Evolutionary conservation across 1,140 invertebrate species (phyloP), one percentile per base, ranked within the genome.

Genomic region (Sycophila sp.): DNA sequence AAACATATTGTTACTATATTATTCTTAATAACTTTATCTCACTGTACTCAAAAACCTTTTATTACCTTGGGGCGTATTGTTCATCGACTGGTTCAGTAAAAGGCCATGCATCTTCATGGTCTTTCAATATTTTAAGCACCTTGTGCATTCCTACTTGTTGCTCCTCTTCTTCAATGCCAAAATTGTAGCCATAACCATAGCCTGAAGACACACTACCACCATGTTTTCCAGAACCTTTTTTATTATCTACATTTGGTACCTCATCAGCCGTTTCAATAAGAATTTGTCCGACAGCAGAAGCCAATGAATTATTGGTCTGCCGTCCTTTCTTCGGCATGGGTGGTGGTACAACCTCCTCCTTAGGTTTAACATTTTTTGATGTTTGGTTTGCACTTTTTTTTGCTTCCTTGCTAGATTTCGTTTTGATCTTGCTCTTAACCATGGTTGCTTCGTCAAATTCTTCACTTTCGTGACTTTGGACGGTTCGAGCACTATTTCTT

Each of bases 81-180:
- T 97, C 95, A 65, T 96, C 94, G 1, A 98, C 95, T 4, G 95
- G 93, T 82, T 96, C 93, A 75, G 93, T 87, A 83, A 97, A 97
- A 2, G 95, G 95, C 95, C 95, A 97, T 3, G 95, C 94, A 83
- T 97, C 94, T 71, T 93, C 90, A 79, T 96, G 94, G 76, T 92
- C 91, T 78, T 94, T 94, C 2, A 96, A 85, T 77, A 92, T 90
- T 79, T 95, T 92, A 32, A 96, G 86, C 34, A 96, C 93, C 86
- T 96, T 96, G 82, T 95, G 93, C 92, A 96, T 94, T 38, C 94
- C 94, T 65, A 93, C 94, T 79, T 92, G 90, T 49, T 95, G 87
- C 78, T 95, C 94, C 80, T 96, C 94, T 73, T 94, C 92, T 40
- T 85, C 85, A 38, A 85, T 83, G 2, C 79, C 82, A 28, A 83